Conservation (phyloP, 2,797 vertebrate genomes). For the Botia kubotai region DNA sequence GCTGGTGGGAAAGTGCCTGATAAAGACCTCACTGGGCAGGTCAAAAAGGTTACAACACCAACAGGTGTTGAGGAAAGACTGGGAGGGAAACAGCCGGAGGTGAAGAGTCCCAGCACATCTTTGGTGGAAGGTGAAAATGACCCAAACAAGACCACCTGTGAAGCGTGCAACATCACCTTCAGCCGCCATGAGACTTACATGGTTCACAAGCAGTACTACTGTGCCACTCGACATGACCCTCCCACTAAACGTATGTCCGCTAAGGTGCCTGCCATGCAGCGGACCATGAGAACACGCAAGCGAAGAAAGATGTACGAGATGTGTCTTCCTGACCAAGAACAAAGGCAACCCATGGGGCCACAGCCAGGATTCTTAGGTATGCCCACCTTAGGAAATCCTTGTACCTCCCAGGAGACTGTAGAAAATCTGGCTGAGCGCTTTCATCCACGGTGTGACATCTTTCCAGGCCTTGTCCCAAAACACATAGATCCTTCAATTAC, state of each 20-base stretch:
- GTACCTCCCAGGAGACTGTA: conserved; percentile 91
- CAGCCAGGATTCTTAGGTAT: conserved; percentile 91
- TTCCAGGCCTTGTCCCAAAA: conserved; percentile 94
- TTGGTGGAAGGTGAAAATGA: conserved; percentile 90
- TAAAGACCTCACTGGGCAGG: conserved; percentile 89
- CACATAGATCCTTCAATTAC: conserved; percentile 94
- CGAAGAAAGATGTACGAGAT: conserved; percentile 99
- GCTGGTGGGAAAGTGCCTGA: conserved; percentile 89
- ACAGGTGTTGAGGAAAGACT: conserved; percentile 87
- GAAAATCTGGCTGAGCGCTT: conserved; percentile 94
- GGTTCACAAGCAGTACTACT: conserved; percentile 99
- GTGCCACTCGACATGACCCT: conserved; percentile 96
- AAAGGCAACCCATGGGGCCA: conserved; percentile 81
- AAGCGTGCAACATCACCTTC: conserved; percentile 98
- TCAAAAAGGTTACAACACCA: conserved; percentile 88
- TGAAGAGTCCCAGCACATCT: conserved; percentile 84
- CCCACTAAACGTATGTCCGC: conserved; percentile 93
- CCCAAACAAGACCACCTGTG: conserved; percentile 94
- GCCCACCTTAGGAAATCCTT: conserved; percentile 88
- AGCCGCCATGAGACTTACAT: conserved; percentile 97
- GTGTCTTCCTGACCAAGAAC: conserved; percentile 96
- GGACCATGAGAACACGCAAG: conserved; percentile 96
- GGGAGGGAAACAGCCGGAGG: conserved; percentile 90
- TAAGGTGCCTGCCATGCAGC: conserved; percentile 98
- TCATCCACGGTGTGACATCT: conserved; percentile 93